These are phyloP conservation scores for Mus pahari DNA, from an alignment of 2,113 vertebrate genomes.

Conservation along the genomic window DNA sequence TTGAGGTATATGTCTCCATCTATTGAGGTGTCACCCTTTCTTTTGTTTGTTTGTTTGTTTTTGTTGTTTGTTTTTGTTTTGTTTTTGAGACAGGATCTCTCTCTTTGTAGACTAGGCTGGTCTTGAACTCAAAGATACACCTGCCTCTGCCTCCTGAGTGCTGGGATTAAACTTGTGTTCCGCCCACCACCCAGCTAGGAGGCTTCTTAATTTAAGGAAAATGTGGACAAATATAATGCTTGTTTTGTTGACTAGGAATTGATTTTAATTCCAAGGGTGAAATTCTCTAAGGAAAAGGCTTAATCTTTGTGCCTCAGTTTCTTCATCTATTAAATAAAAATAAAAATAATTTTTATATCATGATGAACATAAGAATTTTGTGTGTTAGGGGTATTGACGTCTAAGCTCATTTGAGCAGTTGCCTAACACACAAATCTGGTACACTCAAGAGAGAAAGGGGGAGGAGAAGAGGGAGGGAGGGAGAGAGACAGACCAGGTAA, in stretches of 20 bases:
- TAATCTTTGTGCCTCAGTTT: slow-evolving; percentile 38
- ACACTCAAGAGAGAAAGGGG: too few species aligned
- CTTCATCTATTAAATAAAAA: slow-evolving; percentile 61
- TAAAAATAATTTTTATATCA: slow-evolving; percentile 22
- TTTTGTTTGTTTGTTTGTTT: background rate
- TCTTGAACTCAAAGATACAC: background rate
- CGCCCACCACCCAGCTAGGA: background rate
- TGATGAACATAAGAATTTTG: background rate
- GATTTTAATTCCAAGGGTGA: slow-evolving; percentile 37
- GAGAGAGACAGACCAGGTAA: background rate
- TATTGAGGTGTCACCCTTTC: background rate
- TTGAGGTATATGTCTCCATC: background rate
- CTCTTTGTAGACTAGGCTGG: background rate
- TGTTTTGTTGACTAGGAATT: slow-evolving; percentile 34
- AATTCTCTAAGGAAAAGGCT: background rate
- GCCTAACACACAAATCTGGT: too few species aligned
- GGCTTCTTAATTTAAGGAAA: slow-evolving; percentile 37
- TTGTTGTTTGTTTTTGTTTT: background rate
- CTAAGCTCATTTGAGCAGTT: too few species aligned
- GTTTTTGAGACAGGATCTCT: background rate
- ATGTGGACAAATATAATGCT: background rate
- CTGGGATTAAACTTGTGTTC: background rate
- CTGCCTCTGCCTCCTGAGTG: background rate
- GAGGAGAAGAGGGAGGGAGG: too few species aligned
- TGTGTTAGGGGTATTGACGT: too few species aligned